These are phyloP conservation scores for Novumbra hubbsi DNA, from an alignment of 2,797 vertebrate species.

Conservation along the genomic window DNA sequence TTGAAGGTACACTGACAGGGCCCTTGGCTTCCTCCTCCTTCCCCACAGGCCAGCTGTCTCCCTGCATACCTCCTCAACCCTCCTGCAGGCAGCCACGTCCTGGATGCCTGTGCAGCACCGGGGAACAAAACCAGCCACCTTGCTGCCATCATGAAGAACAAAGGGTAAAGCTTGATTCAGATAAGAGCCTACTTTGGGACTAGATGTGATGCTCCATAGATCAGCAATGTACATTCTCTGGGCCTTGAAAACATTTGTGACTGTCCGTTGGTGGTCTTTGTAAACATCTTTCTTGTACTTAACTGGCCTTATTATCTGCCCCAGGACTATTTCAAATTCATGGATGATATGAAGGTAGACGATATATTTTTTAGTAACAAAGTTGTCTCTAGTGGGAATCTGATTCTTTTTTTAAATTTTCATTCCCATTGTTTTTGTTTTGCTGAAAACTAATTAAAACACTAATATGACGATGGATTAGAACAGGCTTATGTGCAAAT, in stretches of 20 bases:
- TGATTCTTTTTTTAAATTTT: no score
- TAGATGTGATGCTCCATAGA: not conserved
- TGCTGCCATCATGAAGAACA: constrained; percentile 89
- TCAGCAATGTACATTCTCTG: not conserved
- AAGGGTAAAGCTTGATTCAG: constrained; percentile 70
- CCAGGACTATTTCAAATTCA: no score
- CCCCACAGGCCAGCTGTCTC: constrained; percentile 87
- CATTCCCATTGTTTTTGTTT: no score
- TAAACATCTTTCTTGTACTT: no score
- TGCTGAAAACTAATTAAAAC: no score
- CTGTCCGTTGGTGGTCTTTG: not conserved
- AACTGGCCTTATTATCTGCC: no score
- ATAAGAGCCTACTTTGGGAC: not conserved
- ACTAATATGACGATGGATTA: no score
- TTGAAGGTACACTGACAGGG: not conserved
- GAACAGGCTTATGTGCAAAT: no score
- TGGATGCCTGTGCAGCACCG: constrained; percentile 92
- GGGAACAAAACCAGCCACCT: constrained; percentile 96
- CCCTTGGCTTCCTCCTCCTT: not conserved
- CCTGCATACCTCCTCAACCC: constrained; percentile 86
- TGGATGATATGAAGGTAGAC: no score
- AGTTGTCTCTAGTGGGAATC: no score
- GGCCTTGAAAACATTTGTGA: not conserved
- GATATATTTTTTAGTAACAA: no score
- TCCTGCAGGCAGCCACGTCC: constrained; percentile 73